These are phyloP conservation scores for Morone chrysops DNA, from an alignment of 2,113 vertebrate genomes.

Conservation along the genomic window DNA sequence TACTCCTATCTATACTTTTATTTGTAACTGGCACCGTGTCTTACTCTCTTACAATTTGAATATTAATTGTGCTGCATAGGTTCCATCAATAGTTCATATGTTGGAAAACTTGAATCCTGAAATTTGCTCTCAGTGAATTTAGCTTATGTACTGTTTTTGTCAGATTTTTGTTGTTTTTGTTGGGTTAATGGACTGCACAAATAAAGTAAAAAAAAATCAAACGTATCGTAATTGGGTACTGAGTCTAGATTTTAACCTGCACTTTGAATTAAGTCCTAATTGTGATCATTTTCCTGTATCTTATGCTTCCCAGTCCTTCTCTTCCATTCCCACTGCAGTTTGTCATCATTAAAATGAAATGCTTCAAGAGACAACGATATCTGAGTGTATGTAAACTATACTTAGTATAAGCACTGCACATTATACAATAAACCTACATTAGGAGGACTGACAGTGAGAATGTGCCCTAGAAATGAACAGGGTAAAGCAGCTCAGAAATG, in stretches of 20 bases:
- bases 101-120: background rate
- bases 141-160: background rate
- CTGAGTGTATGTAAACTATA: slow-evolving; percentile 28
- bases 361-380: slow-evolving; percentile 4
- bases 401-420: slow-evolving; percentile 39
- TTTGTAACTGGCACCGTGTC: background rate
- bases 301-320: background rate
- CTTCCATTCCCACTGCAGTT: background rate
- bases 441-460: slow-evolving; percentile 32
- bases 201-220: background rate
- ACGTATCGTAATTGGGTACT: background rate
- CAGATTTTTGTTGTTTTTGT: background rate
- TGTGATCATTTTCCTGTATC: background rate
- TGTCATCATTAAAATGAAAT: slow-evolving; percentile 57
- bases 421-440: slow-evolving; percentile 57
- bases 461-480: slow-evolving; percentile 58
- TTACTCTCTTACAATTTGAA: background rate
- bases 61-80: background rate
- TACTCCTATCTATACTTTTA: background rate
- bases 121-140: background rate
- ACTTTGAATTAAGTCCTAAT: background rate
- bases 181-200: background rate
- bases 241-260: slow-evolving; percentile 4
- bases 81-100: background rate
- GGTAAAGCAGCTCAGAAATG: slow-evolving; percentile 69